These are phyloP conservation scores for Aythya baeri DNA, from an alignment of 2,113 vertebrate genomes.

Conservation along the genomic window DNA sequence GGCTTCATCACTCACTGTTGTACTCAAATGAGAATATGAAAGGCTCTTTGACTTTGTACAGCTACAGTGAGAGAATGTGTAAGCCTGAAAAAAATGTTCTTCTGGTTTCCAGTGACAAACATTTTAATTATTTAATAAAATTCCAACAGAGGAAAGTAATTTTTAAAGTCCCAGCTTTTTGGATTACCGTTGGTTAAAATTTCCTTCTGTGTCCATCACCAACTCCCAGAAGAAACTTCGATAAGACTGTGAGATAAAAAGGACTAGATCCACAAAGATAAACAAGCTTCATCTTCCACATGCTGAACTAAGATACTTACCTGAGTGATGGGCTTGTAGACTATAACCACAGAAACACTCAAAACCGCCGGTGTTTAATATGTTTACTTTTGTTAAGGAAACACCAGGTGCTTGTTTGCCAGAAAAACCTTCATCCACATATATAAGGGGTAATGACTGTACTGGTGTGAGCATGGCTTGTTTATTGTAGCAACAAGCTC, in stretches of 20 bases:
- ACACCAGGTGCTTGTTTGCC: neutral
- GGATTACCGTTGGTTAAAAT: neutral
- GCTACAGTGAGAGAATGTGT: neutral
- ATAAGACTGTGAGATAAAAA: neutral
- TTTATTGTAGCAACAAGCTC: neutral
- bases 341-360: neutral
- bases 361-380: neutral
- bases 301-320: neutral
- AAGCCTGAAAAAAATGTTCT: neutral
- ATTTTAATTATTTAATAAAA: neutral
- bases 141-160: neutral
- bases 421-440: neutral
- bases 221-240: neutral
- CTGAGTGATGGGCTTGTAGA: neutral
- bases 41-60: neutral
- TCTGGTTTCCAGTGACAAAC: neutral
- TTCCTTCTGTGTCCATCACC: neutral
- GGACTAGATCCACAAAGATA: neutral
- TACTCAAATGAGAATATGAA: neutral
- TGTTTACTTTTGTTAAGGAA: constrained; percentile 9
- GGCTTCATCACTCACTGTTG: neutral
- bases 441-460: neutral
- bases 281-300: neutral
- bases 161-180: neutral
- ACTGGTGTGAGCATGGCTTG: neutral